Base-by-base conservation (phyloP, 2,797 vertebrate species). In the Toxotes lorentzi region DNA sequence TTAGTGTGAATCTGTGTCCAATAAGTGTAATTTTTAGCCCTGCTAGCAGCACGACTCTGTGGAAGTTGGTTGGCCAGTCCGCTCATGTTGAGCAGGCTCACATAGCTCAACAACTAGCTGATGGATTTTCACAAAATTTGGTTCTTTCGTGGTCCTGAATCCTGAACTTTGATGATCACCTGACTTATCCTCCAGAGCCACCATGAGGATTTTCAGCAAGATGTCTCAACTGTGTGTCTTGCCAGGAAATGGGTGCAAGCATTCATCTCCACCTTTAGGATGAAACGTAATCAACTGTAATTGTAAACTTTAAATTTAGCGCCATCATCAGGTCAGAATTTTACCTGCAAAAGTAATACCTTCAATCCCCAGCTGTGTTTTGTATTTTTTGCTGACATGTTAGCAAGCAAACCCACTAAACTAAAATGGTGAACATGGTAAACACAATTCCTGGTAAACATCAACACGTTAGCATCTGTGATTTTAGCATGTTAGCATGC, bases 1-100 rank as follows among this genome's bases (percentile, higher is more conserved):
- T 34, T 17, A 48, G 43, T 48, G 56, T 47, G 27, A 65, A 51
- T 72, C n/a, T 57, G 27, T 66, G 65, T 47, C 60, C 68, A 70
- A 51, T 60, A 51, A 50, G 41, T 70, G 43, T 19, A 53, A 32
- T 47, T 13, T 0, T 51, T 74, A 38, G 9, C 54, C 21, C 59
- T 40, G n/a, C 16, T 35, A 34, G 7, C 9, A 10, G 13, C 38
- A 38, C 4, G 12, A 8, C n/a, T 75, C 21, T 40, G 13, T 41
- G 35, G 43, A 70, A 14, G 40, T 7, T 30, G 16, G 19, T 48
- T n/a, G 5, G 17, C 24, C 11, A 4, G 38, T 61, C n/a, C n/a
- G 7, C n/a, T 40, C 32, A 13, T 38, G 38, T 61, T 12, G 27
- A 43, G 7, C n/a, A 41, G n/a, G 17, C 38, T 38, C n/a, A 12